These are phyloP conservation scores for Tragelaphus scriptus DNA, from an alignment of 2,113 vertebrate species.

Conservation along the genomic window DNA sequence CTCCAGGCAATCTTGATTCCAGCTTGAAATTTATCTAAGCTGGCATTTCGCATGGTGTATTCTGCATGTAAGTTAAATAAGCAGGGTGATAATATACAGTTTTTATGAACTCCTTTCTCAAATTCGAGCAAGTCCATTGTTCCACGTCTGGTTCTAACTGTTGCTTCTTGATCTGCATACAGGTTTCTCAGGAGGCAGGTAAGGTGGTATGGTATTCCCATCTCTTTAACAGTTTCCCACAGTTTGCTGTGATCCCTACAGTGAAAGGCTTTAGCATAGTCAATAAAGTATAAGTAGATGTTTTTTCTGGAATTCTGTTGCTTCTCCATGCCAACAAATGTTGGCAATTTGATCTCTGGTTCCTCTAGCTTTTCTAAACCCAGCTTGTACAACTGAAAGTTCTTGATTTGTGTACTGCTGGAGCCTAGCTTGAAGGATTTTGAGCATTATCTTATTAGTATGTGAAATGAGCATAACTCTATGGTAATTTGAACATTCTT, in stretches of 20 bases:
- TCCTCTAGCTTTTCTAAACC: not conserved
- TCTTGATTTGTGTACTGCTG: not conserved
- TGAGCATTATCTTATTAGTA: not conserved
- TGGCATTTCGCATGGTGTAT: fast-evolving
- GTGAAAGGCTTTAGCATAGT: not conserved
- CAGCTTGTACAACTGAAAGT: not conserved
- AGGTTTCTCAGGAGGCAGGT: not conserved
- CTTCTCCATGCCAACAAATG: not conserved
- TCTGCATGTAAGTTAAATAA: not conserved
- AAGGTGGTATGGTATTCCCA: not conserved
- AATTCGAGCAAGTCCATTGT: not conserved
- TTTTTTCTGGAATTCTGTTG: not conserved
- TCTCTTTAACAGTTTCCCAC: not conserved
- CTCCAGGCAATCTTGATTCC: not conserved
- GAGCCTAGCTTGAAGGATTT: not conserved
- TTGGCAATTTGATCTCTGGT: not conserved
- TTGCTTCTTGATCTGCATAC: not conserved
- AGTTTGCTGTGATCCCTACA: not conserved
- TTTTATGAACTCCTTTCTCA: not conserved
- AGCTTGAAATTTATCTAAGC: not conserved
- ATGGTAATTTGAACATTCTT: not conserved
- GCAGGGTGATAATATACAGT: not conserved
- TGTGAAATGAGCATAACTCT: not conserved
- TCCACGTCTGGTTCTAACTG: not conserved
- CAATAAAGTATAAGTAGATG: not conserved